Evolutionary conservation across 2,888 invertebrate genomes (phyloP).

Genomic region (Eristalis tenax): DNA sequence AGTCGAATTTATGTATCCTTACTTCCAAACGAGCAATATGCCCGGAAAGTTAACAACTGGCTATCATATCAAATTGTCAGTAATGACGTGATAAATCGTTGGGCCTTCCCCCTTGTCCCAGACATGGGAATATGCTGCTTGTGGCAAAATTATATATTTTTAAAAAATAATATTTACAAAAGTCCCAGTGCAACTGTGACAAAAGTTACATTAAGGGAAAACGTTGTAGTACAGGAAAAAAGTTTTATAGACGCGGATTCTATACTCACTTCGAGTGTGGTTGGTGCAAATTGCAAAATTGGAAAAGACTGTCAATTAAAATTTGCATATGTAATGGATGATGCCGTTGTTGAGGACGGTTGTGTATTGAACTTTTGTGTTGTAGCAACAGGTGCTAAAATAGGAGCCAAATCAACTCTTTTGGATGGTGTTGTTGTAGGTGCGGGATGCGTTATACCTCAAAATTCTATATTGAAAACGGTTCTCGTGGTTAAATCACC

Average conservation of each 20-base stretch:
- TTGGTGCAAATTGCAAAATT: slow-evolving; percentile 89
- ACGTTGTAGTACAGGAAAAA: slow-evolving; percentile 89
- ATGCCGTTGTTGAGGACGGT: slow-evolving; percentile 87
- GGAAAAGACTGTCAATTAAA: slow-evolving; percentile 88
- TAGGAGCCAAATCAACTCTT: slow-evolving; percentile 83
- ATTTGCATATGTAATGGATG: slow-evolving; percentile 89
- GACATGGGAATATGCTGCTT: slow-evolving; percentile 84
- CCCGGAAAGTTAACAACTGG: slow-evolving; percentile 91
- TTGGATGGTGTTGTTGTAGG: slow-evolving; percentile 85
- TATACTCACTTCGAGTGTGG: slow-evolving; percentile 85
- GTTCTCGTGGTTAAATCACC: slow-evolving; percentile 75
- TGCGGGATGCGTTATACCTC: slow-evolving; percentile 79
- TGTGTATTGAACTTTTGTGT: slow-evolving; percentile 85
- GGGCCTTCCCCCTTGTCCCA: slow-evolving; percentile 92
- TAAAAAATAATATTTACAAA: slow-evolving; percentile 87
- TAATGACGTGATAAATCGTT: slow-evolving; percentile 91
- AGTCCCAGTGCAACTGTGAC: slow-evolving; percentile 82
- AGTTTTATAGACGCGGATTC: slow-evolving; percentile 86
- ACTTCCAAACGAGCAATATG: slow-evolving; percentile 88
- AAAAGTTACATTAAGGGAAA: slow-evolving; percentile 84
- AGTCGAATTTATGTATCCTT: slow-evolving; percentile 92
- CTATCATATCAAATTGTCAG: slow-evolving; percentile 90
- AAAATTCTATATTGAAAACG: slow-evolving; percentile 74
- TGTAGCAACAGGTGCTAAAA: slow-evolving; percentile 83
- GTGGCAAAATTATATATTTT: slow-evolving; percentile 83